Percentiles rank a stretch among this genome's conserved stretches.
phyloP scores from a whole-genome alignment of 1,140 invertebrate species.

The Camponotus vicinus region DNA sequence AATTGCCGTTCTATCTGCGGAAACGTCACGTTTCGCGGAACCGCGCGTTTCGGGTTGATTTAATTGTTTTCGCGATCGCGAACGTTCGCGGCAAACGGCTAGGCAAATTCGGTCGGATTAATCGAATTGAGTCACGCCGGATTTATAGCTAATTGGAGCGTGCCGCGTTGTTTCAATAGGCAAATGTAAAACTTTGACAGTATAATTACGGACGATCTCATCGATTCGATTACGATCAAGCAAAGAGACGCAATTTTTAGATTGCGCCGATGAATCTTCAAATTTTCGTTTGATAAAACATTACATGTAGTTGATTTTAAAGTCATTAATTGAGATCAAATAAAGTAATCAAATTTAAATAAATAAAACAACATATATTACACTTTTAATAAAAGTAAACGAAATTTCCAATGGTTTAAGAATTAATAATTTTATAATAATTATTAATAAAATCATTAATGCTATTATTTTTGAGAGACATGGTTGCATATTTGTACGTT shows the following conservation, averaged over 20 bases:
- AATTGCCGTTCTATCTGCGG: not conserved
- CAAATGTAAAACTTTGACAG: slow-evolving; percentile 53
- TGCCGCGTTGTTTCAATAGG: slow-evolving; percentile 46
- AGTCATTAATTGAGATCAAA: slow-evolving; percentile 1
- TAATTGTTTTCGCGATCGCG: slow-evolving; percentile 57
- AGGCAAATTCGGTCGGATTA: slow-evolving; percentile 59
- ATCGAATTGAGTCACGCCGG: slow-evolving; percentile 53
- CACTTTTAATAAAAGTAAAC: not conserved
- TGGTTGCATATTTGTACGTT: too few relatives aligned
- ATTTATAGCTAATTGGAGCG: slow-evolving; percentile 59
- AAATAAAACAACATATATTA: not conserved
- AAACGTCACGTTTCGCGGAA: slow-evolving; percentile 31
- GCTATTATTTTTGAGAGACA: too few relatives aligned
- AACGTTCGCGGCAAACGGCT: slow-evolving; percentile 23
- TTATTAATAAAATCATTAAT: too few relatives aligned
- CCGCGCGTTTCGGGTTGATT: slow-evolving; percentile 26
- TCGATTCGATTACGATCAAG: not conserved
- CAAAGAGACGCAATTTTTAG: slow-evolving; percentile 25
- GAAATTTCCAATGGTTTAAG: too few relatives aligned
- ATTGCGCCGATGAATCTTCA: not conserved
- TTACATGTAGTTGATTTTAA: not conserved
- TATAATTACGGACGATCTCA: slow-evolving; percentile 27
- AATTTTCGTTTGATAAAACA: not conserved
- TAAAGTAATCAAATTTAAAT: not conserved
- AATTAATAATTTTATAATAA: too few relatives aligned